These are phyloP conservation scores for Gastracanthus pulcherrimus DNA, from an alignment of 2,888 invertebrate genomes.

Conservation along the genomic window DNA sequence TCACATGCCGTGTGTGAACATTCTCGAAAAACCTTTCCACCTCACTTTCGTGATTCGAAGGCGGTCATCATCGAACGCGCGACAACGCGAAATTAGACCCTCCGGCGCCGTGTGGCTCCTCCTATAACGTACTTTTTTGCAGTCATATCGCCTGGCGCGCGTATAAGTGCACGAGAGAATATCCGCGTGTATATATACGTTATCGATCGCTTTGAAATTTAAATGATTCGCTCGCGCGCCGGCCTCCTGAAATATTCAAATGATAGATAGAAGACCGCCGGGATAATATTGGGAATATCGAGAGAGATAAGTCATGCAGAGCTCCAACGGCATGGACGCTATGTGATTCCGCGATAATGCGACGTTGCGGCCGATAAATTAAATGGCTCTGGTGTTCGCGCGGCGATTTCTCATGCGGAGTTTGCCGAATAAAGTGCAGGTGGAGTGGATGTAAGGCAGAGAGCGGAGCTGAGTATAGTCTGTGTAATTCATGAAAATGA, in stretches of 20 bases:
- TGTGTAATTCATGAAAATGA: too few species aligned
- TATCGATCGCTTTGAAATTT: slow-evolving; percentile 47
- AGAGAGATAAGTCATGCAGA: slow-evolving; percentile 41
- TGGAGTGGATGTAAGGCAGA: background rate
- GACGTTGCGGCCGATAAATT: slow-evolving; percentile 47
- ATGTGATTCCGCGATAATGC: slow-evolving; percentile 41
- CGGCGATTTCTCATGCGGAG: slow-evolving; percentile 11
- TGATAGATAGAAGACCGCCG: slow-evolving; percentile 39
- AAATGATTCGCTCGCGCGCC: slow-evolving; percentile 50
- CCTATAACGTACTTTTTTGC: too few species aligned
- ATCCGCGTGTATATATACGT: background rate
- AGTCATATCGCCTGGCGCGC: too few species aligned
- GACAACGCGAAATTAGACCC: too few species aligned
- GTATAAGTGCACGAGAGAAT: too few species aligned
- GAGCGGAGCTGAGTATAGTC: background rate
- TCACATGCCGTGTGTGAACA: too few species aligned
- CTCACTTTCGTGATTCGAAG: too few species aligned
- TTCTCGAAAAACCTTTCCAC: too few species aligned
- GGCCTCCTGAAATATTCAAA: slow-evolving; percentile 54
- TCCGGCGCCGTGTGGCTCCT: too few species aligned
- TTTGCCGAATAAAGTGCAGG: slow-evolving; percentile 20
- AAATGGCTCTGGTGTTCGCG: background rate
- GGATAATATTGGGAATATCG: slow-evolving; percentile 53
- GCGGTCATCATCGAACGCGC: too few species aligned
- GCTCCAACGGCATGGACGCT: slow-evolving; percentile 54